Evolutionary conservation across 1,140 invertebrate species (phyloP).

Genomic region (Potamilus streckersoni): DNA sequence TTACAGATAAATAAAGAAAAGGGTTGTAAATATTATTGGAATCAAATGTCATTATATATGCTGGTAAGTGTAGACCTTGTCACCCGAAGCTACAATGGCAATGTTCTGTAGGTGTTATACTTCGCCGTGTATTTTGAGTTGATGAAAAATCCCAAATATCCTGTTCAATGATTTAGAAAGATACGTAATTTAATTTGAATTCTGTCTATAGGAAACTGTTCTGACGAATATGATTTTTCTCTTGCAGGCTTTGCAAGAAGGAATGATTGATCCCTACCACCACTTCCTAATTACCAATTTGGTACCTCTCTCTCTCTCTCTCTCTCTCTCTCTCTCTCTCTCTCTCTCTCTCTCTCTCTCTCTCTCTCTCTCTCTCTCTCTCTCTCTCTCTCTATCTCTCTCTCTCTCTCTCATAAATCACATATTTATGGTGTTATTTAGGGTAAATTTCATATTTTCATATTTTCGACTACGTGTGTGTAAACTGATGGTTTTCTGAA

Average conservation of each 20-base stretch:
- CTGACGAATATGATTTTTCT: constrained; percentile 10
- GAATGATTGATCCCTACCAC: constrained; percentile 66
- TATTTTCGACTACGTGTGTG: not conserved
- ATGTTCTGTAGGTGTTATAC: too few species aligned
- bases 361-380: constrained; percentile 6
- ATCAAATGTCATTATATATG: too few species aligned
- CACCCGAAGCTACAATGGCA: too few species aligned
- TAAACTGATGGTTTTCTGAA: not conserved
- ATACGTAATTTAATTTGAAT: too few species aligned
- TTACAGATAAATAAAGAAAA: too few species aligned
- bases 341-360: constrained; percentile 13
- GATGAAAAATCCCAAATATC: too few species aligned
- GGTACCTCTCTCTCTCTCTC: constrained; percentile 41
- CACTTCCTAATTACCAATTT: constrained; percentile 65
- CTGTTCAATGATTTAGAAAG: too few species aligned
- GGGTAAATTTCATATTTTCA: not conserved
- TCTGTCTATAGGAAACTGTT: too few species aligned
- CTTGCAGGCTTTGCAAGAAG: constrained; percentile 65
- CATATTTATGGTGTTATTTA: not conserved
- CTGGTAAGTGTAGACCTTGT: too few species aligned
- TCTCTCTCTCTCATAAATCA: not conserved
- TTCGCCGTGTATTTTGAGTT: too few species aligned
- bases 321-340: too few species aligned
- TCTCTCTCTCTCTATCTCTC: not conserved
- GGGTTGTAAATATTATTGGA: too few species aligned